Conservation (phyloP, 1,140 invertebrate genomes). For the Diprion similis region DNA sequence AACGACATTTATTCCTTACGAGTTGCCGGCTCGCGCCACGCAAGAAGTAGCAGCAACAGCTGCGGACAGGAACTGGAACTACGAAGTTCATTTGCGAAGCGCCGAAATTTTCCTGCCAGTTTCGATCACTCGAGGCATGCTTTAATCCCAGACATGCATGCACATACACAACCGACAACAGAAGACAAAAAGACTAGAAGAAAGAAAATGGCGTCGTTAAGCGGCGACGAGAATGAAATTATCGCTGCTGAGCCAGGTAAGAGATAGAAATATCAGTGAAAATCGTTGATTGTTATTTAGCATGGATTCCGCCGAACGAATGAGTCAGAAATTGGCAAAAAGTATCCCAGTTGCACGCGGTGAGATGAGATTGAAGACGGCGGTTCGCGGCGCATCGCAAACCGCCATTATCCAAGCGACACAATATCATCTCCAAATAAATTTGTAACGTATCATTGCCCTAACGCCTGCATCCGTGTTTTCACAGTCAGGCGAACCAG, state of each 20-base stretch:
- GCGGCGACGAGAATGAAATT: constrained; percentile 52
- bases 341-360: constrained; percentile 22
- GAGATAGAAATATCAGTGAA: neutral
- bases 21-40: too few relatives aligned
- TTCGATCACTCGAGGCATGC: too few relatives aligned
- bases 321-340: constrained; percentile 9
- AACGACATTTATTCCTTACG: too few relatives aligned
- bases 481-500: constrained; percentile 46
- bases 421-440: constrained; percentile 29
- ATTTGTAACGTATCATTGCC: neutral
- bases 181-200: constrained; percentile 11
- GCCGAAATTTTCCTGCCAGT: too few relatives aligned
- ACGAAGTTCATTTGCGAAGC: too few relatives aligned
- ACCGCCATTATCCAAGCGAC: constrained; percentile 47
- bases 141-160: too few relatives aligned
- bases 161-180: constrained; percentile 1
- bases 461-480: neutral
- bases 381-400: constrained; percentile 12
- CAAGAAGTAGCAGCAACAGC: too few relatives aligned
- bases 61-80: too few relatives aligned
- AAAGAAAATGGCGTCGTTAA: constrained; percentile 51
- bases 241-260: constrained; percentile 47
- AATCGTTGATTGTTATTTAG: constrained; percentile 3
- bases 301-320: neutral
- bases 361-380: too few relatives aligned